phyloP scores from a whole-genome alignment of 2,113 vertebrate genomes.

The Microcebus lehilahytsara region DNA sequence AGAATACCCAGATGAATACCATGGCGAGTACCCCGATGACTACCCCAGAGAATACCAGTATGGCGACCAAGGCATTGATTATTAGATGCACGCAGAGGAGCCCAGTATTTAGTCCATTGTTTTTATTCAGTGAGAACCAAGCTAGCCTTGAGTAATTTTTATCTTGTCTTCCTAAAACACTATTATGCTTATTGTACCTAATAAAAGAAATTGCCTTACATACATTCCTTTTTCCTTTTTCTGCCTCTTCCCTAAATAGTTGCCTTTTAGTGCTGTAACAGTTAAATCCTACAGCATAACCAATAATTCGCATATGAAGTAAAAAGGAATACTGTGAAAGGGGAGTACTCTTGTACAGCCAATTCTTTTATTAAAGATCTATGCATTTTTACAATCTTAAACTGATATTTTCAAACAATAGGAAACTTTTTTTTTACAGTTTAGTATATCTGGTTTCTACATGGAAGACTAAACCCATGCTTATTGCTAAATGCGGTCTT shows the following conservation, averaged over 20 bases:
- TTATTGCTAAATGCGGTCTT: slow-evolving; percentile 77
- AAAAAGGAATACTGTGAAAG: slow-evolving; percentile 87
- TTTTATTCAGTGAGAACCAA: slow-evolving; percentile 89
- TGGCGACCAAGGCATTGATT: slow-evolving; percentile 94
- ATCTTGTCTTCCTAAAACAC: slow-evolving; percentile 86
- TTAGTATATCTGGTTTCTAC: slow-evolving; percentile 72
- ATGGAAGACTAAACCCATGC: slow-evolving; percentile 71
- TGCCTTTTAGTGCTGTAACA: slow-evolving; percentile 88
- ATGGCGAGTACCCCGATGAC: slow-evolving; percentile 90
- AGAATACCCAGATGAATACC: slow-evolving; percentile 95
- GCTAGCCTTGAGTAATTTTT: slow-evolving; percentile 92
- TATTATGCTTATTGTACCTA: slow-evolving; percentile 85
- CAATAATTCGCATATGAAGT: slow-evolving; percentile 85
- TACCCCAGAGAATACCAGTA: slow-evolving; percentile 93
- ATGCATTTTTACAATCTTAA: slow-evolving; percentile 83
- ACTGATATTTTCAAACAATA: slow-evolving; percentile 77
- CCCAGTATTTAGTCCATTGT: slow-evolving; percentile 89
- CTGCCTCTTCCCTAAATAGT: slow-evolving; percentile 85
- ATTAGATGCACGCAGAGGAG: slow-evolving; percentile 84
- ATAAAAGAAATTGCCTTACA: slow-evolving; percentile 87
- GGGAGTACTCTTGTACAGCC: slow-evolving; percentile 80
- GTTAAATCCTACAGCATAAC: slow-evolving; percentile 85
- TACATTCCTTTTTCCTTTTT: slow-evolving; percentile 85
- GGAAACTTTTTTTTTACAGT: slow-evolving; percentile 75
- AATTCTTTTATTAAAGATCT: slow-evolving; percentile 79